A percentile compares a stretch with the other conserved stretches of the same genome.
Evolutionary conservation across 2,797 vertebrate genomes (phyloP).

Genomic region (Potorous gilbertii): DNA sequence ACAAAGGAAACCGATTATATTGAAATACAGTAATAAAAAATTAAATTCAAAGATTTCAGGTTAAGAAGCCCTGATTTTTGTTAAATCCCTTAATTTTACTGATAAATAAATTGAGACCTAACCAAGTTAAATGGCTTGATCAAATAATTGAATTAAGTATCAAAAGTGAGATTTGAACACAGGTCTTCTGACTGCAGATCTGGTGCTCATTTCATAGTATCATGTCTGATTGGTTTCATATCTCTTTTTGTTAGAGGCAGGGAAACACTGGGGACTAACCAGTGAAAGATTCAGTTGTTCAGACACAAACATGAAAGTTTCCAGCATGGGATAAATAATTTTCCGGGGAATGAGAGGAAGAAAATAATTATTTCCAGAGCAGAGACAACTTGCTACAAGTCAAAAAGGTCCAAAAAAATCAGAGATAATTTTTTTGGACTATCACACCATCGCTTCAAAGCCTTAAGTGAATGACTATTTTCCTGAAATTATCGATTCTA

Average conservation of each 20-base stretch:
- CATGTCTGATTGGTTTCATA: not conserved
- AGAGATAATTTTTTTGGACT: not conserved
- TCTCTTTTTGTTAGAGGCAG: not conserved
- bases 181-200: not conserved
- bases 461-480: constrained; percentile 65
- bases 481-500: constrained; percentile 44
- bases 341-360: not conserved
- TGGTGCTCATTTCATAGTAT: not conserved
- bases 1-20: not conserved
- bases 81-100: not conserved
- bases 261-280: not conserved
- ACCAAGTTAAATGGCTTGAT: not conserved
- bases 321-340: not conserved
- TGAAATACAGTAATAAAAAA: not conserved
- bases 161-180: not conserved
- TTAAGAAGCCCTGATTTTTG: not conserved
- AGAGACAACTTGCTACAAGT: not conserved
- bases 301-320: not conserved
- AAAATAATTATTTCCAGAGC: not conserved
- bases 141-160: not conserved
- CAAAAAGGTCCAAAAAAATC: not conserved
- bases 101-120: not conserved
- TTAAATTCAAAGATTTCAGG: not conserved
- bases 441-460: constrained; percentile 56
- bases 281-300: not conserved